These are phyloP conservation scores for Pediacus dermestoides DNA, from an alignment of 2,888 invertebrate genomes.

Conservation along the genomic window DNA sequence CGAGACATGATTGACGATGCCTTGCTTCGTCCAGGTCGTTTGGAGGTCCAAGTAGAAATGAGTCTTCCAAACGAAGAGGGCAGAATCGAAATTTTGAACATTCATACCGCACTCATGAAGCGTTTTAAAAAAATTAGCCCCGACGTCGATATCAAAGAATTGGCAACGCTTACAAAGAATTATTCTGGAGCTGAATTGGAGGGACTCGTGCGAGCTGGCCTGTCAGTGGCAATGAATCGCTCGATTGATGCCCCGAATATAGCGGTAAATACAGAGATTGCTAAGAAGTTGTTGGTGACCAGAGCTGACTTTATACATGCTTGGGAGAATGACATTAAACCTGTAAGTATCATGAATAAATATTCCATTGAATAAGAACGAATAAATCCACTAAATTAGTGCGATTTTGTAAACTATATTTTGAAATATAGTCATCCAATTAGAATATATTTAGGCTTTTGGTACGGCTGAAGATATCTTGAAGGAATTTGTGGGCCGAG, in stretches of 20 bases:
- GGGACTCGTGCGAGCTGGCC: slow-evolving; percentile 90
- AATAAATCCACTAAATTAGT: background rate
- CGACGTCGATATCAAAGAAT: slow-evolving; percentile 79
- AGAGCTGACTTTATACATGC: slow-evolving; percentile 86
- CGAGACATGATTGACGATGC: slow-evolving; percentile 99
- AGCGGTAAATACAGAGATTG: slow-evolving; percentile 90
- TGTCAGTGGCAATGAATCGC: slow-evolving; percentile 94
- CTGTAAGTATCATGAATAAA: too few relatives aligned
- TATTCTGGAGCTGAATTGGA: slow-evolving; percentile 96
- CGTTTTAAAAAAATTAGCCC: slow-evolving; percentile 84
- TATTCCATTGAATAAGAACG: background rate
- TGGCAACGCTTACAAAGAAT: slow-evolving; percentile 83
- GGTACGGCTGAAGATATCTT: slow-evolving; percentile 90
- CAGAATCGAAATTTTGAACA: slow-evolving; percentile 89
- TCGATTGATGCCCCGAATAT: slow-evolving; percentile 85
- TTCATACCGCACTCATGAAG: slow-evolving; percentile 91
- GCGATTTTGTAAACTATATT: background rate
- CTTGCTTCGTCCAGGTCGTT: slow-evolving; percentile 88
- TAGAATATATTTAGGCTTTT: slow-evolving; percentile 80
- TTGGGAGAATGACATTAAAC: slow-evolving; percentile 76
- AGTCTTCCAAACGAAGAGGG: slow-evolving; percentile 94
- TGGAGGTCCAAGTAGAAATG: slow-evolving; percentile 95
- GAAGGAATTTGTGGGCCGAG: slow-evolving; percentile 80
- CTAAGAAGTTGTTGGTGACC: slow-evolving; percentile 82
- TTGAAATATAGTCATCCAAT: too few relatives aligned